These are phyloP conservation scores for Himalopsyche anomala DNA, from an alignment of 2,888 invertebrate genomes.

Conservation along the genomic window DNA sequence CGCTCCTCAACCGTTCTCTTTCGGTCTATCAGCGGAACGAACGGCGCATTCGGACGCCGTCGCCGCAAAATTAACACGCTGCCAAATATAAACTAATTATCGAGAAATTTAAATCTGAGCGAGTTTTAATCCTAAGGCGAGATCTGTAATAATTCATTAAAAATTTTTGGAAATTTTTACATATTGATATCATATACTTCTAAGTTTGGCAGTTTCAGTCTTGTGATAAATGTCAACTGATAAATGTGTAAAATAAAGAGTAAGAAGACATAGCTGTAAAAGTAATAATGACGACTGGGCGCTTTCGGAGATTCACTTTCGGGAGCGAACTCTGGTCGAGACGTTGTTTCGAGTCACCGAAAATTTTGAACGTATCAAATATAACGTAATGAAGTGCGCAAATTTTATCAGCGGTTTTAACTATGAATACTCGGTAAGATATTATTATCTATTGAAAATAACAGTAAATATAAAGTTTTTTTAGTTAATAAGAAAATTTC, in stretches of 20 bases:
- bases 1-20: constrained; percentile 44
- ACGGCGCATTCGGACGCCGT: constrained; percentile 52
- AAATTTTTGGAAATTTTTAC: constrained; percentile 56
- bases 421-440: constrained; percentile 65
- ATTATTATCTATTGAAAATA: constrained; percentile 64
- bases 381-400: constrained; percentile 63
- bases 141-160: constrained; percentile 46
- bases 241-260: constrained; percentile 38
- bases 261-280: background rate
- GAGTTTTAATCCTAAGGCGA: constrained; percentile 38
- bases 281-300: constrained; percentile 3
- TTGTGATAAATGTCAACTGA: constrained; percentile 39
- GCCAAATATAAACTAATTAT: constrained; percentile 61
- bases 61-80: constrained; percentile 54
- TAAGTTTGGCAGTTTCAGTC: constrained; percentile 53
- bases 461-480: constrained; percentile 64
- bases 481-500: constrained; percentile 66
- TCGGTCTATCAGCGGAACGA: constrained; percentile 34
- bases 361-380: constrained; percentile 60
- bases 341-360: constrained; percentile 56
- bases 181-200: constrained; percentile 26
- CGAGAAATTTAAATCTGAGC: constrained; percentile 42
- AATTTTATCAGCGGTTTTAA: constrained; percentile 65
- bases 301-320: background rate
- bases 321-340: constrained; percentile 42